Base-by-base conservation (phyloP, 1,140 invertebrate genomes). In the Diabrotica virgifera region DNA sequence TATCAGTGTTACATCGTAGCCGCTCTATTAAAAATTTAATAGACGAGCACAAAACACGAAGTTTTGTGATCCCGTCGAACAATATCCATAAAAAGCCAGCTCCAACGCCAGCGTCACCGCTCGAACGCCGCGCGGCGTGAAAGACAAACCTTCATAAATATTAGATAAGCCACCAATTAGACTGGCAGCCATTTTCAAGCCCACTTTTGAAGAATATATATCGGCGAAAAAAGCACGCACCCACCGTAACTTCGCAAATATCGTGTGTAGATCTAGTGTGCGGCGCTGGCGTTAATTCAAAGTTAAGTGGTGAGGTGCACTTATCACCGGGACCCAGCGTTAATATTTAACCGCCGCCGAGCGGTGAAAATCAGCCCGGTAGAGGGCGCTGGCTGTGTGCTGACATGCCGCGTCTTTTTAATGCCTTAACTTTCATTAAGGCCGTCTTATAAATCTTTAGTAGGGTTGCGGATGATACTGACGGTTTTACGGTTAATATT, bases 321-420 rank as follows among this genome's bases (percentile, higher is more conserved):
- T 76, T 76, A 76, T 76, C 74, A 74, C 72, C 71, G 72, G 68
- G 72, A 65, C 72, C 72, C 74, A 73, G 74, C 71, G 69, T 76
- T 76, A 76, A 76, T 74, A 74, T 76, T 76, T 76, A 76, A 76
- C 24, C 24, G 24, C 24, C 73, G 67, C 58, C 65, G 55, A 59
- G 63, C 63, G 62, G 61, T 66, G 64, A 64, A 69, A 46, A 66
- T 67, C 73, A 68, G 65, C 62, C 62, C 70, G 63, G 51, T 55
- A 62, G 60, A 62, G 67, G 59, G 56, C 40, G n/a, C 3, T n/a
- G 40, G 40, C n/a, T 8, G 6, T 46, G 40, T 63, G 70, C 72
- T 76, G 74, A 74, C 73, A 70, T 70, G 66, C 68, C 63, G 66
- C 72, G 72, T 76, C 74, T 76, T 76, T 76, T 76, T 76, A 76